Percentiles rank a stretch among this genome's conserved stretches.
phyloP scores from a whole-genome alignment of 1,140 invertebrate species.

The Drosophila melanogaster region DNA sequence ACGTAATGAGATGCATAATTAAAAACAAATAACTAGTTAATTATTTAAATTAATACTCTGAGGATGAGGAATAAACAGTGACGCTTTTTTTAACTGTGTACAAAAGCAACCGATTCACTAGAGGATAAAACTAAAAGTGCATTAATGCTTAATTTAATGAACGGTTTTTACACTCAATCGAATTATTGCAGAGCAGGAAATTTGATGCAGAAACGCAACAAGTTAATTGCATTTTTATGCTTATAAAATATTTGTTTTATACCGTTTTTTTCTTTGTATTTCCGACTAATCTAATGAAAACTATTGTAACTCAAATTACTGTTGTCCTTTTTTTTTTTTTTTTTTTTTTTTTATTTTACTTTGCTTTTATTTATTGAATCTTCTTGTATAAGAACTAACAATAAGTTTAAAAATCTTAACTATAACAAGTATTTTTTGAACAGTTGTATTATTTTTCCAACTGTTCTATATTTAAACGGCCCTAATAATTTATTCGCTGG shows the following conservation, averaged over 20 bases:
- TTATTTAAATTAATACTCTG: slow-evolving; percentile 29
- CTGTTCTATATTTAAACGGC: too few relatives aligned
- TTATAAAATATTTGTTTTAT: neutral
- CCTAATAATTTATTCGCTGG: too few relatives aligned
- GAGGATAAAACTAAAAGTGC: neutral
- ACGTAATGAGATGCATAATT: slow-evolving; percentile 35
- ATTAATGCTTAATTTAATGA: slow-evolving; percentile 7
- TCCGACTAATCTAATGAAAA: neutral
- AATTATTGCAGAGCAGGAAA: neutral
- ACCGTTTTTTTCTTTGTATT: neutral
- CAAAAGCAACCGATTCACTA: slow-evolving; percentile 8
- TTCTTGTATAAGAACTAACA: too few relatives aligned
- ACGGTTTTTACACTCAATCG: slow-evolving; percentile 6
- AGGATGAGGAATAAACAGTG: slow-evolving; percentile 3
- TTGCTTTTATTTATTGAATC: too few relatives aligned
- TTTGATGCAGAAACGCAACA: neutral
- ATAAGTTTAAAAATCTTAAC: too few relatives aligned
- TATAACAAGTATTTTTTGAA: too few relatives aligned
- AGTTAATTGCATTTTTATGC: neutral
- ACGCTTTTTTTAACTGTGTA: slow-evolving; percentile 28
- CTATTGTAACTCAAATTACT: neutral
- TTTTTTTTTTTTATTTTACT: too few relatives aligned
- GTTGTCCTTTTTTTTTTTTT: neutral
- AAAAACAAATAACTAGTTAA: slow-evolving; percentile 43
- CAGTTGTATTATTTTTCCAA: too few relatives aligned